Evolutionary conservation across 2,888 invertebrate genomes (phyloP).

Genomic region (Theodoxus fluviatilis): DNA sequence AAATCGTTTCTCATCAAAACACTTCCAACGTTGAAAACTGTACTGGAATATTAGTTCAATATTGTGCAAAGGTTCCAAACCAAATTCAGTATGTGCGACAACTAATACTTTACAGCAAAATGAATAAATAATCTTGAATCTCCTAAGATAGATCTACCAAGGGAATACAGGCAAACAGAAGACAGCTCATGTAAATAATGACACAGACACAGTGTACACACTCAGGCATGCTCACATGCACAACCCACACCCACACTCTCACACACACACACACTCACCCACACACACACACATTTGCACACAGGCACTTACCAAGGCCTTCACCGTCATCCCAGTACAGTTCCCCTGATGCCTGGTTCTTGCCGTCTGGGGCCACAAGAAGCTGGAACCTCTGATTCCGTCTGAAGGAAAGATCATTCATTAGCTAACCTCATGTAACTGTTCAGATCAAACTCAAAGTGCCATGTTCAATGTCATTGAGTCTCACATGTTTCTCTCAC

Average conservation of each 20-base stretch:
- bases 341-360: slow-evolving; percentile 41
- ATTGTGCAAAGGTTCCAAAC: too few relatives aligned
- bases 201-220: neutral
- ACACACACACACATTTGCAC: neutral
- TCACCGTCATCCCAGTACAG: slow-evolving; percentile 56
- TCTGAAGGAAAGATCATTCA: slow-evolving; percentile 31
- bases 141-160: too few relatives aligned
- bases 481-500: too few relatives aligned
- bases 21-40: too few relatives aligned
- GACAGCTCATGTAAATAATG: neutral
- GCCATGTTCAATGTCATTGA: too few relatives aligned
- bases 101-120: too few relatives aligned
- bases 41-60: too few relatives aligned
- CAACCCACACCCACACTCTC: neutral
- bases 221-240: neutral
- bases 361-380: slow-evolving; percentile 36
- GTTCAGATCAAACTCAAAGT: too few relatives aligned
- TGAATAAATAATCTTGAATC: too few relatives aligned
- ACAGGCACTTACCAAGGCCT: slow-evolving; percentile 35
- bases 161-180: too few relatives aligned
- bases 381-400: slow-evolving; percentile 38
- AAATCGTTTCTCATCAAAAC: too few relatives aligned
- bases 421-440: neutral
- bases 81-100: too few relatives aligned
- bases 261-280: neutral